phyloP scores from a whole-genome alignment of 2,113 vertebrate genomes.

The Hippocampus mohnikei region DNA sequence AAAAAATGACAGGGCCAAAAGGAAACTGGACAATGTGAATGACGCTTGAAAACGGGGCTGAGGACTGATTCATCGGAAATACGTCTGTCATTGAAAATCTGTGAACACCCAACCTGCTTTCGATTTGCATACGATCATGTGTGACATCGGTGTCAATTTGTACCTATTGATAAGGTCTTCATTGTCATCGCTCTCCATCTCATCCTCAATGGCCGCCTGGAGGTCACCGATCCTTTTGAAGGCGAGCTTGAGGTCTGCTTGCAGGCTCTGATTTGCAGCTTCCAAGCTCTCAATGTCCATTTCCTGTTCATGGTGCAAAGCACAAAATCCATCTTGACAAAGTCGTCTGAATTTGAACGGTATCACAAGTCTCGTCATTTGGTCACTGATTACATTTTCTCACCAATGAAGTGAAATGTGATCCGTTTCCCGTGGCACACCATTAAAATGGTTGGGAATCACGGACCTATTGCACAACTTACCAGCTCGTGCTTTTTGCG shows the following conservation, averaged over 20 bases:
- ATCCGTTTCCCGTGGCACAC: no score
- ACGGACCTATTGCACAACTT: constrained; percentile 18
- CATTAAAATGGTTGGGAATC: no score
- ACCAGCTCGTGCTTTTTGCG: constrained; percentile 98
- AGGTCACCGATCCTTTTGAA: constrained; percentile 98
- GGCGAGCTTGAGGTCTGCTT: constrained; percentile 93
- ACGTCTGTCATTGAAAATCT: background rate
- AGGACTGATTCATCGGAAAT: background rate
- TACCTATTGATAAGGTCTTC: constrained; percentile 98
- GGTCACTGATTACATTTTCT: background rate
- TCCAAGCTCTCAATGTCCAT: constrained; percentile 97
- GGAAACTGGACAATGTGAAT: constrained; percentile 9
- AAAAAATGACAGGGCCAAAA: constrained; percentile 16
- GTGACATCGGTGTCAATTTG: background rate
- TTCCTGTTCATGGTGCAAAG: constrained; percentile 71
- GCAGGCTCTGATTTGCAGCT: constrained; percentile 95
- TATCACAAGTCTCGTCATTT: background rate
- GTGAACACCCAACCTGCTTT: background rate
- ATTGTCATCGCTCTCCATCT: constrained; percentile 98
- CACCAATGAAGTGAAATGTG: no score
- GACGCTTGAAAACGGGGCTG: background rate
- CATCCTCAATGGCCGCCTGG: constrained; percentile 96
- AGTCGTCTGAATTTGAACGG: background rate
- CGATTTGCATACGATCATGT: background rate
- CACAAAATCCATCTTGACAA: background rate